These are phyloP conservation scores for Linurgus olivaceus DNA, from an alignment of 2,797 vertebrate species.

Conservation along the genomic window DNA sequence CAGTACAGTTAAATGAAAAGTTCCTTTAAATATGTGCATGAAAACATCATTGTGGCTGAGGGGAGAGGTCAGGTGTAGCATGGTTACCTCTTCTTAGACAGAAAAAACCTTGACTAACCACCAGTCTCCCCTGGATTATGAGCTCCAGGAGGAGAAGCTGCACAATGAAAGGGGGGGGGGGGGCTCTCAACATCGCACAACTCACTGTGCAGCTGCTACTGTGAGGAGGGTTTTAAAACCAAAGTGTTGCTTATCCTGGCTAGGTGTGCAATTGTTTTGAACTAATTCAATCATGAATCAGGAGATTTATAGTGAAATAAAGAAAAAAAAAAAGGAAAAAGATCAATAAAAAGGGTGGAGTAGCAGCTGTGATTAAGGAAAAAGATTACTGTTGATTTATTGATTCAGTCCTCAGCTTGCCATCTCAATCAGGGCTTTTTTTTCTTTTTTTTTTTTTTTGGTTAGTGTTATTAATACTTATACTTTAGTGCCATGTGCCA, in stretches of 20 bases:
- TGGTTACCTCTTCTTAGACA: not conserved
- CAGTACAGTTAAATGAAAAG: not conserved
- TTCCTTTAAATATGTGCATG: not conserved
- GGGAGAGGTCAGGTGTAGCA: not conserved
- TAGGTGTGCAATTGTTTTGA: conserved; percentile 26
- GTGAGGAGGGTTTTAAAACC: not conserved
- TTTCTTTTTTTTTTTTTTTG: not conserved
- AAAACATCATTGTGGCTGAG: not conserved
- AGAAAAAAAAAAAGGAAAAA: not conserved
- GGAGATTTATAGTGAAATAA: conserved; percentile 31
- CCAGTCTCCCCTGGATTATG: fast-evolving
- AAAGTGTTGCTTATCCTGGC: not conserved
- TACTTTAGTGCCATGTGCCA: not conserved
- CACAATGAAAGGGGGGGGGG: not conserved
- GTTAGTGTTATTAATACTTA: conserved; percentile 41
- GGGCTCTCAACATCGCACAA: not conserved
- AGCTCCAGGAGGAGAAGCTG: not conserved
- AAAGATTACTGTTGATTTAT: conserved; percentile 45
- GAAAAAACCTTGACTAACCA: not conserved
- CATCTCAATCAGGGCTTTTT: conserved; percentile 4
- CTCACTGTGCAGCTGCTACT: not conserved
- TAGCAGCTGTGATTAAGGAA: conserved; percentile 27
- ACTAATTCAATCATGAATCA: conserved; percentile 8
- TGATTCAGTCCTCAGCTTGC: conserved; percentile 3
- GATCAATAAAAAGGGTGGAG: conserved; percentile 40